Base-by-base conservation (phyloP, 2,888 invertebrate genomes). In the Deilephila elpenor region DNA sequence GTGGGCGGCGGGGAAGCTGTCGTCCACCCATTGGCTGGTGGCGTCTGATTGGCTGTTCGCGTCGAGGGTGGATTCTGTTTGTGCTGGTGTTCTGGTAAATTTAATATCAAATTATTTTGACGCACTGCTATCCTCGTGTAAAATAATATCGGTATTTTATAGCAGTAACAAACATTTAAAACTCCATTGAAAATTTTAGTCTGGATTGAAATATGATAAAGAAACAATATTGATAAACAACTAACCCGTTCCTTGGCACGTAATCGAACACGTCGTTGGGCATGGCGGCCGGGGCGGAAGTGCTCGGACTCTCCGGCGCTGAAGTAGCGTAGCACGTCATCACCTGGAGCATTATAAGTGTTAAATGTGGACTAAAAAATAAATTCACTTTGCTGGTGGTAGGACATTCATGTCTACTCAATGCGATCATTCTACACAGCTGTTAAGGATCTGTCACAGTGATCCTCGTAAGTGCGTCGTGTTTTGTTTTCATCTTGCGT, bases 1-100 rank as follows among this genome's bases (percentile, higher is more conserved):
- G 80, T 88, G 88, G 44, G 90, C 86, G n/a, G 88, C 87, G 75
- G 93, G 93, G 88, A 94, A 94, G 82, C 94, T 93, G 87, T 95
- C 95, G 86, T 94, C 95, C 77, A 95, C 93, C 95, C 95, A 95
- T 76, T 94, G 94, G 84, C 93, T 93, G 78, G 94, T 95, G 32
- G 95, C 95, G 83, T 92, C 93, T 20, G 92, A 91, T 73, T 90
- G 90, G 78, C 91, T 90, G 82, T 90, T 89, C 32, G 86, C 89
- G 53, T 90, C 89, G 0, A 91, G 80, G 0, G 91, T 91, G 1
- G 92, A 92, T 37, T 91, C 92, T 0, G 90, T 88, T 77, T 87
- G 89, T 11, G 83, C 87, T 76, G 86, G 77, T 32, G 79, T 86
- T 74, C 84, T 84, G 51, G 5, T 51, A 6, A 19, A 44, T 56